A percentile compares a stretch with the other conserved stretches of the same genome.
These are phyloP conservation scores for Heterotilapia buettikoferi DNA, from an alignment of 2,113 vertebrate genomes.

Conservation along the genomic window DNA sequence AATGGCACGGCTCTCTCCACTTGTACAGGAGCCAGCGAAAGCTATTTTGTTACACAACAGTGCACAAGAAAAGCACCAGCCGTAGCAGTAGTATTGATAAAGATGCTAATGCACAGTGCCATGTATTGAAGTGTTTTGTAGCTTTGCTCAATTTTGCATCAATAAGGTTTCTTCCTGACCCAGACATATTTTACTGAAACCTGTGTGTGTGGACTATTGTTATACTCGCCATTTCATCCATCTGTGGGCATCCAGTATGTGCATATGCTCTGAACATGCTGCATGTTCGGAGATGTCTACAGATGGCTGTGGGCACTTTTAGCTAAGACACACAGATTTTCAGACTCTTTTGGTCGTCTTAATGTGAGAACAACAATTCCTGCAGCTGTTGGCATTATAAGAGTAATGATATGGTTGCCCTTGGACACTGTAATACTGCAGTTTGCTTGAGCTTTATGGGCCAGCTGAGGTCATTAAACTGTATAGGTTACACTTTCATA, in stretches of 20 bases:
- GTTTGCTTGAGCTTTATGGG: slow-evolving; percentile 42
- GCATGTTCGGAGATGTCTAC: not conserved
- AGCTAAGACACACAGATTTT: not conserved
- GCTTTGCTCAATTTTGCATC: not conserved
- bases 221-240: not conserved
- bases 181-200: not conserved
- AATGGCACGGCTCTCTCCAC: not conserved
- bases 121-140: not conserved
- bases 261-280: not conserved
- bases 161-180: not conserved
- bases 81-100: not conserved
- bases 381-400: slow-evolving; percentile 35
- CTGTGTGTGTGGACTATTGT: not conserved
- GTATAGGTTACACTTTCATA: slow-evolving; percentile 42
- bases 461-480: slow-evolving; percentile 54
- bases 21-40: not conserved
- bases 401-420: slow-evolving; percentile 37
- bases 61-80: not conserved
- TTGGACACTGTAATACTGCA: slow-evolving; percentile 42
- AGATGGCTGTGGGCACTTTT: not conserved
- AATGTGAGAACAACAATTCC: slow-evolving; percentile 28
- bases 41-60: slow-evolving; percentile 20
- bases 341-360: not conserved
- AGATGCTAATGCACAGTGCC: not conserved
- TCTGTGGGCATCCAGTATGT: not conserved